phyloP scores from a whole-genome alignment of 2,113 vertebrate species.

The Bos taurus region ARS-UCD2.0 NC_037335.1:28658001-28658500 shows the following conservation, averaged over 20 bases:
- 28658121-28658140: neutral
- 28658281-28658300: neutral
- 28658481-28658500: neutral
- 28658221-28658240: neutral
- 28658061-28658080: neutral
- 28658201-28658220: neutral
- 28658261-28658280: neutral
- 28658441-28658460: neutral
- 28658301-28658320: neutral
- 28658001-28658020: neutral
- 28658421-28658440: neutral
- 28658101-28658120: neutral
- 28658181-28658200: neutral
- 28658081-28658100: neutral
- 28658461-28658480: neutral
- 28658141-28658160: constrained; percentile 18
- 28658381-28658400: neutral
- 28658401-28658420: neutral
- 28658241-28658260: neutral
- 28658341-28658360: neutral
- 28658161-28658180: neutral
- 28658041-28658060: neutral
- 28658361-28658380: neutral
- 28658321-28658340: neutral
- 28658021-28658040: neutral